phyloP scores from a whole-genome alignment of 2,113 vertebrate species.

The Seriola dumerili region DNA sequence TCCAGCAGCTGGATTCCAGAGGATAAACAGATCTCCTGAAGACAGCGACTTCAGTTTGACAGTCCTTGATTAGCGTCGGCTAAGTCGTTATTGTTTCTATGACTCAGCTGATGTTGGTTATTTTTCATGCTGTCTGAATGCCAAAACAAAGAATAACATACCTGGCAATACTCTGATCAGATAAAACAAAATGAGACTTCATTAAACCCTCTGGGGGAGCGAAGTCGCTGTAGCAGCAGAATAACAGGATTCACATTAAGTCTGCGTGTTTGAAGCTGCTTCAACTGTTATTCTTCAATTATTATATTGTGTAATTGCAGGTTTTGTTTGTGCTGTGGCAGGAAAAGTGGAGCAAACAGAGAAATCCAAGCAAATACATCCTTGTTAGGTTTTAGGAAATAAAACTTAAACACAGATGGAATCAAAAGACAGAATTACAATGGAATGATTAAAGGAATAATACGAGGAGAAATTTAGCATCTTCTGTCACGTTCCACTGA shows the following conservation, averaged over 20 bases:
- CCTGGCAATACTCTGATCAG: slow-evolving; percentile 23
- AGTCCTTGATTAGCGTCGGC: neutral
- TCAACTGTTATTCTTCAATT: neutral
- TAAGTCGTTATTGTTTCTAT: neutral
- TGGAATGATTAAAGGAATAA: neutral
- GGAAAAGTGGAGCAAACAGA: neutral
- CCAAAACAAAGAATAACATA: slow-evolving; percentile 8
- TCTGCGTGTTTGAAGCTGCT: neutral
- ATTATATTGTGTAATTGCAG: neutral
- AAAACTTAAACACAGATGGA: neutral
- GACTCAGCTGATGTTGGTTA: neutral
- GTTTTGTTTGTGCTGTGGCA: neutral
- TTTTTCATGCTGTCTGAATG: neutral
- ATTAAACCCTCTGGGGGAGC: slow-evolving; percentile 24
- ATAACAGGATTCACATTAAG: neutral
- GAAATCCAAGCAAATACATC: neutral
- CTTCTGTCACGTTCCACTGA: neutral
- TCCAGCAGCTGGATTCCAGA: neutral
- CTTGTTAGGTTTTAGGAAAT: neutral
- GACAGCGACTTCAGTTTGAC: neutral
- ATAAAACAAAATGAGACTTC: slow-evolving; percentile 29
- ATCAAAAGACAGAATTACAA: neutral
- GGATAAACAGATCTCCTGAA: accelerated
- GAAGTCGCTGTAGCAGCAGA: neutral
- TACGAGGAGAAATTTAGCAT: neutral